Base-by-base conservation (phyloP, 2,888 invertebrate genomes). In the Aquatica leii region DNA sequence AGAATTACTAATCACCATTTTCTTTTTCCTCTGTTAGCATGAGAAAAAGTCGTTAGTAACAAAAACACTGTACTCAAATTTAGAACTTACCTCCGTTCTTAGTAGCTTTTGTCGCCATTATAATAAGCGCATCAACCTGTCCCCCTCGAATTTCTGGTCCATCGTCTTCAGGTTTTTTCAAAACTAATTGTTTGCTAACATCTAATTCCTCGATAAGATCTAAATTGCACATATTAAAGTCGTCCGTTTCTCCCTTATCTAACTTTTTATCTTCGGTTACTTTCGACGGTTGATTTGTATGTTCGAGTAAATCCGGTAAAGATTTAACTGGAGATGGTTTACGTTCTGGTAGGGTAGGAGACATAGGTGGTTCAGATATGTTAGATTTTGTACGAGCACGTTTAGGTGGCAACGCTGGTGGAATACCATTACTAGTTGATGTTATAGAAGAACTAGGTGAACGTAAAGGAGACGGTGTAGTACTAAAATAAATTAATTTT, bases 91-190 rank as follows among this genome's bases (percentile, higher is more conserved):
- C 80, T 83, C 81, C 81, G 87, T 91, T 91, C 86, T 95, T 96
- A 79, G 94, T 94, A 66, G 95, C 94, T 82, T 95, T 95, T 59
- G 97, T 97, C 49, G 98, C 98, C 78, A 97, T 94, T 41, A 98
- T 96, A 67, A 98, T 91, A 56, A 99, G 88, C 0, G 97, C 97
- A 81, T 98, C 97, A 1, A 95, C 90, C 67, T 93, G 90, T 5
- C 98, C 98, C 6, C 98, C 98, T 62, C 95, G 88, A 40, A 97
- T 90, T 72, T 95, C 95, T 0, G 95, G 94, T 2, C 94, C 95
- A 66, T 96, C 96, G 77, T 93, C 93, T 20, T 92, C 90, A 1
- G 86, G 79, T 74, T 90, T 90, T 79, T 95, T 95, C 67, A 90
- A 84, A 41, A 94, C 87, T 69, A 97, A 86, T 84, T 90, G 90